Percentiles rank a stretch among this genome's conserved stretches.
Evolutionary conservation across 2,113 vertebrate genomes (phyloP).

Genomic region (Carassius carassius): DNA sequence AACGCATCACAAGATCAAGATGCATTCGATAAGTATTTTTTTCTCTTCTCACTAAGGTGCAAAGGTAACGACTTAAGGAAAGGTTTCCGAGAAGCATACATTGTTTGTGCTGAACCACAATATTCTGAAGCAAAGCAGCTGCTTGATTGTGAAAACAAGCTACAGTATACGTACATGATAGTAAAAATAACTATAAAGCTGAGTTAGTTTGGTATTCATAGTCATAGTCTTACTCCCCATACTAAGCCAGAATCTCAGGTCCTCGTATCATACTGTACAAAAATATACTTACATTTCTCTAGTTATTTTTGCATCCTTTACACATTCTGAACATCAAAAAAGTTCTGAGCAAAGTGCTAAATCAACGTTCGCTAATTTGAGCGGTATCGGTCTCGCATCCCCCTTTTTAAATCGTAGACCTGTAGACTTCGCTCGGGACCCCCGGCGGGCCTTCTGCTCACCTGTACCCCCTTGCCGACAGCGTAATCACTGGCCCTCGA

Average conservation of each 20-base stretch:
- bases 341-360: constrained; percentile 76
- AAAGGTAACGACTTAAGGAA: constrained; percentile 67
- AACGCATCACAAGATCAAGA: constrained; percentile 86
- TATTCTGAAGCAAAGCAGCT: constrained; percentile 76
- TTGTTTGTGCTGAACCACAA: constrained; percentile 75
- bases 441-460: background rate
- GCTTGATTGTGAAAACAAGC: constrained; percentile 76
- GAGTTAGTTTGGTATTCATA: constrained; percentile 72
- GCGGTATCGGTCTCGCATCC: constrained; percentile 38
- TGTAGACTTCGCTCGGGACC: background rate
- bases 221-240: constrained; percentile 52
- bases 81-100: constrained; percentile 70
- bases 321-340: constrained; percentile 79
- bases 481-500: constrained; percentile 70
- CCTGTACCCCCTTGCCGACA: constrained; percentile 45
- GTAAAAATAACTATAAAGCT: constrained; percentile 75
- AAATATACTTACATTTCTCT: constrained; percentile 80
- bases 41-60: constrained; percentile 77
- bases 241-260: constrained; percentile 59
- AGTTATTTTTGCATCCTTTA: constrained; percentile 76
- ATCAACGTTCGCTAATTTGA: constrained; percentile 67
- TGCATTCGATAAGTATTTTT: constrained; percentile 80
- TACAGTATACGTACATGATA: constrained; percentile 77
- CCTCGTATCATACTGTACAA: constrained; percentile 77
- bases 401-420: constrained; percentile 26